Conservation (phyloP, 2,113 vertebrate genomes). For the Burhinus oedicnemus region DNA sequence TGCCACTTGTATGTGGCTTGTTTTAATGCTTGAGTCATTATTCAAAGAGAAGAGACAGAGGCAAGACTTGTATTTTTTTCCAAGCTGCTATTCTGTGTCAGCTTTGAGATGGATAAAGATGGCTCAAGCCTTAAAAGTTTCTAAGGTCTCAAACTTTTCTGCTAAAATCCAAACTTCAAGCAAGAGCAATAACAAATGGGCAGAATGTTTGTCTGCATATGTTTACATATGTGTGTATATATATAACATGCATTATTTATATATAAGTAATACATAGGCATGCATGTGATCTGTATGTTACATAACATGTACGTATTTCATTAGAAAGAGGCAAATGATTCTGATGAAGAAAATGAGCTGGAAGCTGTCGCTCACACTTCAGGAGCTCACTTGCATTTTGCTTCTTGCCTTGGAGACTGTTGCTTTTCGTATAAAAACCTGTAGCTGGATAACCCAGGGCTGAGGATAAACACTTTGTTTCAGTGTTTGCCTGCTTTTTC, state of each 20-base stretch:
- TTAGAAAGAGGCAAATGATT: neutral
- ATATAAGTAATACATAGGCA: neutral
- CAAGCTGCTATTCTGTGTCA: neutral
- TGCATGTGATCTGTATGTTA: neutral
- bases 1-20: conserved; percentile 28
- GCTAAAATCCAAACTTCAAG: neutral
- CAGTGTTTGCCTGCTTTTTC: neutral
- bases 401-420: neutral
- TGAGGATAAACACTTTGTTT: neutral
- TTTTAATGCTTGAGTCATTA: conserved; percentile 43
- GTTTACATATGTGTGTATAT: neutral
- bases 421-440: neutral
- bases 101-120: neutral
- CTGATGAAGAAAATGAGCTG: neutral
- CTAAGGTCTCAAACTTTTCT: neutral
- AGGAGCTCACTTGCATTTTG: neutral
- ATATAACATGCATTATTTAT: neutral
- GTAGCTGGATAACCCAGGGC: neutral
- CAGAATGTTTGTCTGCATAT: neutral
- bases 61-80: neutral
- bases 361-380: neutral
- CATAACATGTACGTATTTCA: neutral
- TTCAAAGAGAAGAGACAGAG: neutral
- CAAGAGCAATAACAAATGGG: neutral
- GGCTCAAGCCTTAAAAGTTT: neutral